These are phyloP conservation scores for Blennius ocellaris DNA, from an alignment of 2,113 vertebrate genomes.

Conservation along the genomic window DNA sequence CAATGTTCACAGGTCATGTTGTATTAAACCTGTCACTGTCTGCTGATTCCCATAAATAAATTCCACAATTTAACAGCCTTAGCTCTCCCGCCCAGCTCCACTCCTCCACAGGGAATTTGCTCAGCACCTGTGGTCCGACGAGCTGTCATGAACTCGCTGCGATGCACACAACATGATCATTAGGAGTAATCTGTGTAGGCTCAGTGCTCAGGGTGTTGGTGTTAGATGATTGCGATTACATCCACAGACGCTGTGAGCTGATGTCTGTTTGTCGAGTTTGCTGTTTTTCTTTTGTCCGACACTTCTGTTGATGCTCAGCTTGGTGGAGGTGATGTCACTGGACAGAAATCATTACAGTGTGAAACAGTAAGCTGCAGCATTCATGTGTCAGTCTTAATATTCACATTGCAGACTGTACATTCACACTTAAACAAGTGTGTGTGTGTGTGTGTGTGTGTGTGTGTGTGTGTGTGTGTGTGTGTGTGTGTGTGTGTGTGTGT, in stretches of 20 bases:
- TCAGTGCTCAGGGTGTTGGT: slow-evolving; percentile 21
- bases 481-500: slow-evolving; percentile 32
- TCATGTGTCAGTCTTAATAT: not conserved
- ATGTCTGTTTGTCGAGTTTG: not conserved
- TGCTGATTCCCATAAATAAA: slow-evolving; percentile 42
- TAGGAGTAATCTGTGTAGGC: slow-evolving; percentile 46
- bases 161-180: slow-evolving; percentile 43
- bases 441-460: slow-evolving; percentile 46
- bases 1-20: slow-evolving; percentile 16
- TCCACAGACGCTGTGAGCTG: not conserved
- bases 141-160: slow-evolving; percentile 22
- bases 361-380: not conserved
- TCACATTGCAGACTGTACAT: not conserved
- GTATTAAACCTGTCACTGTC: slow-evolving; percentile 30
- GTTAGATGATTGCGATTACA: slow-evolving; percentile 17
- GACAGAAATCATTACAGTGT: slow-evolving; percentile 8
- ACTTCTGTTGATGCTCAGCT: slow-evolving; percentile 1
- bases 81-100: slow-evolving; percentile 18
- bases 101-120: slow-evolving; percentile 18
- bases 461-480: slow-evolving; percentile 51
- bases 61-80: slow-evolving; percentile 50
- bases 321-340: not conserved
- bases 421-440: no score
- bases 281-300: slow-evolving; percentile 11
- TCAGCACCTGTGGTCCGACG: slow-evolving; percentile 32